Conservation (phyloP, 1,140 invertebrate genomes). For the Achroia grisella region DNA sequence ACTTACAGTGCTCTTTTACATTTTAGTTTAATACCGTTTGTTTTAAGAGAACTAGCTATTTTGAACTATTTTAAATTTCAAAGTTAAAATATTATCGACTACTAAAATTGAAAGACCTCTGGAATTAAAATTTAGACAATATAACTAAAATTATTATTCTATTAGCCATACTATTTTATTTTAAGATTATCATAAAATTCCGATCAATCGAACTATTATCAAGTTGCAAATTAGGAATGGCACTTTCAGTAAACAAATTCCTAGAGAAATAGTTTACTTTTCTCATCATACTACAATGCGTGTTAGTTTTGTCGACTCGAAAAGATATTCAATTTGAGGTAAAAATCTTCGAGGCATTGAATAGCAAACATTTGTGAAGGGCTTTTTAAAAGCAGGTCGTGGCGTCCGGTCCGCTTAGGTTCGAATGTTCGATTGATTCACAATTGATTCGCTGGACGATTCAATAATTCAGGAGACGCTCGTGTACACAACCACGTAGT, state of each 20-base stretch:
- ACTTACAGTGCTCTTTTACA: too few species aligned
- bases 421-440: constrained; percentile 24
- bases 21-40: too few species aligned
- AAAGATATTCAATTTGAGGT: constrained; percentile 7
- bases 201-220: constrained; percentile 3
- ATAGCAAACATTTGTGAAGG: constrained; percentile 19
- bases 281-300: constrained; percentile 9
- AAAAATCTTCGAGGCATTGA: constrained; percentile 12
- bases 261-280: constrained; percentile 3
- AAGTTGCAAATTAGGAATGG: constrained; percentile 6
- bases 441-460: constrained; percentile 17
- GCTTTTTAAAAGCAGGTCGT: constrained; percentile 21
- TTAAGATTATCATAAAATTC: neutral
- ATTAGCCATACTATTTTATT: too few species aligned
- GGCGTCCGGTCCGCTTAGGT: constrained; percentile 21
- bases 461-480: constrained; percentile 39
- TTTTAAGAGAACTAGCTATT: too few species aligned
- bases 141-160: too few species aligned
- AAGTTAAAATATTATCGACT: too few species aligned
- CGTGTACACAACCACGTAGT: neutral
- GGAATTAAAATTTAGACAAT: too few species aligned
- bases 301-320: constrained; percentile 12
- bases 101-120: too few species aligned
- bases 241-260: constrained; percentile 4
- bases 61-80: too few species aligned